phyloP scores from a whole-genome alignment of 2,797 vertebrate species.

The Gambelia wislizenii region DNA sequence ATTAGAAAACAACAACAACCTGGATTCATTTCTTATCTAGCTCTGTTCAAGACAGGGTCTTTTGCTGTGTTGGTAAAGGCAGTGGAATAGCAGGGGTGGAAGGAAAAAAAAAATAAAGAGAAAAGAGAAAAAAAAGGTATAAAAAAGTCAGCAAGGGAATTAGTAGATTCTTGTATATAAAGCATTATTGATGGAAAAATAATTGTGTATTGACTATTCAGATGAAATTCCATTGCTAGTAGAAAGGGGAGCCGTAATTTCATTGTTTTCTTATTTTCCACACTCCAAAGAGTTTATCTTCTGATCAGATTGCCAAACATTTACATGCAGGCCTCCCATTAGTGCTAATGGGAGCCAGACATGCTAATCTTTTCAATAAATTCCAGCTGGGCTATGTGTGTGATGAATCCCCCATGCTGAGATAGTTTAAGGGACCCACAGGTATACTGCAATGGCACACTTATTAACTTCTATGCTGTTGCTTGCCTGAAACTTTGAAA shows the following conservation, averaged over 20 bases:
- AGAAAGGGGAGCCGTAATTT: conserved; percentile 18
- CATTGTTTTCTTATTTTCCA: conserved; percentile 48
- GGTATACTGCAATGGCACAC: conserved; percentile 44
- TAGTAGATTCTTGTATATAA: conserved; percentile 18
- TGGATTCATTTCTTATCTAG: neutral
- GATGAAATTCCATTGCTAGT: conserved; percentile 26
- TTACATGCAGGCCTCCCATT: conserved; percentile 41
- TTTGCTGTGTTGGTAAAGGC: neutral
- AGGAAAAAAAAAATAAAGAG: neutral
- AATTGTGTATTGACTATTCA: conserved; percentile 39
- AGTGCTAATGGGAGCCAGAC: conserved; percentile 48
- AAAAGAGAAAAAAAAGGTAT: neutral
- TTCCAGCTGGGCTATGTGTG: conserved; percentile 30
- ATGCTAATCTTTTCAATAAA: conserved; percentile 53
- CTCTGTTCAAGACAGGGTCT: conserved; percentile 1
- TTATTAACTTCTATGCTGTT: conserved; percentile 50
- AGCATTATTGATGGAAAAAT: conserved; percentile 35
- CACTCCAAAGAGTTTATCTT: conserved; percentile 56
- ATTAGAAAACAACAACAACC: neutral
- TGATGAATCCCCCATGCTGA: conserved; percentile 50
- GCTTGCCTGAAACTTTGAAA: conserved; percentile 23
- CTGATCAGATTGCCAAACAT: neutral
- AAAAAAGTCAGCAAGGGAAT: neutral
- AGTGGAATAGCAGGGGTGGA: neutral
- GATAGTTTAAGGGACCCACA: conserved; percentile 35